phyloP scores from a whole-genome alignment of 2,113 vertebrate species.

The Crotalus viridis region DNA sequence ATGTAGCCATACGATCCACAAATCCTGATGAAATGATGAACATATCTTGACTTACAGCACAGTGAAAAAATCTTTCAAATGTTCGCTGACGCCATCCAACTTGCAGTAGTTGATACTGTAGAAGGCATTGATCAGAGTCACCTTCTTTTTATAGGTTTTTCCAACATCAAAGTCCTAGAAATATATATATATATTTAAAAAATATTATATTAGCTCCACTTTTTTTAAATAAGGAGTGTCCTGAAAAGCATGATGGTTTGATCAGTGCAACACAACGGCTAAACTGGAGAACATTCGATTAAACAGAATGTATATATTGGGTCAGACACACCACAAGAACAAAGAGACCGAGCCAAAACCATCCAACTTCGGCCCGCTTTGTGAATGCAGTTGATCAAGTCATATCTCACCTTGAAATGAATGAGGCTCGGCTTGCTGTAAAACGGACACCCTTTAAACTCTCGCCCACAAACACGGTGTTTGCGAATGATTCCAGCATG shows the following conservation, averaged over 20 bases:
- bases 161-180: slow-evolving; percentile 90
- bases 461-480: slow-evolving; percentile 62
- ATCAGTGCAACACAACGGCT: not conserved
- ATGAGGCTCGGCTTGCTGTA: slow-evolving; percentile 84
- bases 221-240: not conserved
- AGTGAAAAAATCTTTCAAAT: slow-evolving; percentile 77
- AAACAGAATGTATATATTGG: not conserved
- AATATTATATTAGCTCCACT: not conserved
- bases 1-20: not conserved
- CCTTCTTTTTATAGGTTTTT: slow-evolving; percentile 84
- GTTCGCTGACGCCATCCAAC: slow-evolving; percentile 75
- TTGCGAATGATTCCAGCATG: slow-evolving; percentile 49
- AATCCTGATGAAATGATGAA: not conserved
- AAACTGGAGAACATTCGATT: too few species aligned
- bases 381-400: not conserved
- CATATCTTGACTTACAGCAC: slow-evolving; percentile 73
- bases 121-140: slow-evolving; percentile 81
- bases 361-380: not conserved
- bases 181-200: not conserved
- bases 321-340: not conserved
- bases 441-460: slow-evolving; percentile 75
- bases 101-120: slow-evolving; percentile 80
- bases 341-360: not conserved
- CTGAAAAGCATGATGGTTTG: not conserved
- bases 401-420: slow-evolving; percentile 82